Percentiles rank a stretch among this genome's conserved stretches.
Conservation (phyloP, 2,797 vertebrate genomes). For the Mycteria americana region DNA sequence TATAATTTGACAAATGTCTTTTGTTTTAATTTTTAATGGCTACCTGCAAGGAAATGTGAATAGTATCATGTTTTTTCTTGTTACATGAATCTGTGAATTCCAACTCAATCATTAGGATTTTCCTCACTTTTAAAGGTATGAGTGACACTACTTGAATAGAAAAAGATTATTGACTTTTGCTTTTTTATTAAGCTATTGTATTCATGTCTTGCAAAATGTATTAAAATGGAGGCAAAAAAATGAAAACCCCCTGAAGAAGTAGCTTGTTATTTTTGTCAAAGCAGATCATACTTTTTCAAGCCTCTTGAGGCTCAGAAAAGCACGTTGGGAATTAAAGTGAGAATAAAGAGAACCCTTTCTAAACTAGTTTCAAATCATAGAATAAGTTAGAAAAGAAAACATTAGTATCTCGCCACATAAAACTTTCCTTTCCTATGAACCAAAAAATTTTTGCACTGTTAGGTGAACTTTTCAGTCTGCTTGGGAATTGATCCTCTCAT, state of each 20-base stretch:
- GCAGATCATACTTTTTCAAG: not conserved
- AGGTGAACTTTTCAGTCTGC: not conserved
- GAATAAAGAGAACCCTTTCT: not conserved
- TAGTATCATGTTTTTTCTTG: not conserved
- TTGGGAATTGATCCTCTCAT: not conserved
- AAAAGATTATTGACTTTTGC: not conserved
- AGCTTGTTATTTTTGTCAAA: conserved; percentile 12
- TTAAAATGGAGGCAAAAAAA: not conserved
- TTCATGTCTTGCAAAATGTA: not conserved
- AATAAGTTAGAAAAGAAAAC: not conserved
- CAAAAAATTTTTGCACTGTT: not conserved
- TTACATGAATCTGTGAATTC: not conserved
- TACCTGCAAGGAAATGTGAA: not conserved
- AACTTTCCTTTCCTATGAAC: not conserved
- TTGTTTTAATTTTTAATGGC: not conserved
- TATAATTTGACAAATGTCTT: not conserved
- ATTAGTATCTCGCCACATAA: not conserved
- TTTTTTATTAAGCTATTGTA: conserved; percentile 10
- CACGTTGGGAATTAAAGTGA: not conserved
- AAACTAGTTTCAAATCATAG: not conserved
- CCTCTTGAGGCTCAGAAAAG: not conserved
- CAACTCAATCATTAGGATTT: not conserved
- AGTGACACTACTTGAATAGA: not conserved
- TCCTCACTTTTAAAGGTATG: not conserved
- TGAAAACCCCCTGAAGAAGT: not conserved